Percentiles rank a stretch among this genome's conserved stretches.
Evolutionary conservation across 2,888 invertebrate species (phyloP).

Genomic region (Nomada ruficornis): DNA sequence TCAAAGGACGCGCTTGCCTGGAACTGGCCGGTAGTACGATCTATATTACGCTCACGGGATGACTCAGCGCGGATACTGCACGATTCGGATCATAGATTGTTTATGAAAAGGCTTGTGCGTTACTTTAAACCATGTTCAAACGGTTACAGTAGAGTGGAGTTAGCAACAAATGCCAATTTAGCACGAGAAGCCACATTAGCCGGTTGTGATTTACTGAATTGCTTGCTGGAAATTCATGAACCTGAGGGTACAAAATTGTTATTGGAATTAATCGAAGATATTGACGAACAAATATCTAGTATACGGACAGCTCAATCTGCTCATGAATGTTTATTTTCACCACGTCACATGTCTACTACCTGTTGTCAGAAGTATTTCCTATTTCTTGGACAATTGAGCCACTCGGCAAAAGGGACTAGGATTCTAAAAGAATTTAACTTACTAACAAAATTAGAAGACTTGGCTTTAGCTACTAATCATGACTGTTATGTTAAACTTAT

Average conservation of each 20-base stretch:
- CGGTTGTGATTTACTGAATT: conserved; percentile 91
- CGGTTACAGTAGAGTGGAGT: conserved; percentile 93
- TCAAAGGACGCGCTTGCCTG: conserved; percentile 93
- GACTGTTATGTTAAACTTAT: conserved; percentile 97
- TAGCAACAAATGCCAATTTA: conserved; percentile 85
- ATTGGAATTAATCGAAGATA: conserved; percentile 92
- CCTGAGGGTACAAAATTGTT: conserved; percentile 89
- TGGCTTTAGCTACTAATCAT: conserved; percentile 93
- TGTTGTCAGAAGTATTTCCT: conserved; percentile 98
- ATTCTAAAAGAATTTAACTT: conserved; percentile 87
- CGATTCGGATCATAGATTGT: conserved; percentile 88
- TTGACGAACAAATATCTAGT: conserved; percentile 90
- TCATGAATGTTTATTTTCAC: conserved; percentile 95
- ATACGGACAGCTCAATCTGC: conserved; percentile 91
- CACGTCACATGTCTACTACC: conserved; percentile 94
- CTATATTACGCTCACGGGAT: conserved; percentile 84
- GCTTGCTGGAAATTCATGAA: conserved; percentile 89
- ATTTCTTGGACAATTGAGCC: conserved; percentile 94
- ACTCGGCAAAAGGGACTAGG: conserved; percentile 88
- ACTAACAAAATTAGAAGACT: conserved; percentile 87
- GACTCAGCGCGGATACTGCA: conserved; percentile 87
- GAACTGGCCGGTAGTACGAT: conserved; percentile 96
- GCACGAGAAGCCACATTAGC: conserved; percentile 88
- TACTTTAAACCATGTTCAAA: conserved; percentile 95
- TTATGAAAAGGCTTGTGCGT: conserved; percentile 91